These are phyloP conservation scores for Agelastica alni DNA, from an alignment of 2,888 invertebrate species.

Conservation along the genomic window DNA sequence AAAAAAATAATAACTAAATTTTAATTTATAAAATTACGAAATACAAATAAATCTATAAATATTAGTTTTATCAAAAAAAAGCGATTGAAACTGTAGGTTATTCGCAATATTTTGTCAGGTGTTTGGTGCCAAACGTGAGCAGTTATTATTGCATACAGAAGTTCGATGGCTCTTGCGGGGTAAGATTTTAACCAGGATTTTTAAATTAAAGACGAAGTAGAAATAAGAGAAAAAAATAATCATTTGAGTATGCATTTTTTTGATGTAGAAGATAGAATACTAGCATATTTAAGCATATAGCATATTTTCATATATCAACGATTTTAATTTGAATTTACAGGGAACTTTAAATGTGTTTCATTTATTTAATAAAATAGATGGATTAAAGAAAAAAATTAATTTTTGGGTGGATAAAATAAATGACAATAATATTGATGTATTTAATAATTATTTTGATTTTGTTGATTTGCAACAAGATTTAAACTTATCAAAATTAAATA, in stretches of 20 bases:
- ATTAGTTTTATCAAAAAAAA: no score
- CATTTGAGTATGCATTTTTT: neutral
- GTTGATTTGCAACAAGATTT: neutral
- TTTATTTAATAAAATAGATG: constrained; percentile 7
- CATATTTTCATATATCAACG: constrained; percentile 3
- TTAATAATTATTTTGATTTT: constrained; percentile 6
- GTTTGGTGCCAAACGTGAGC: neutral
- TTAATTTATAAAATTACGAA: no score
- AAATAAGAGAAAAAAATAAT: neutral
- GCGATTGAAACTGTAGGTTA: no score
- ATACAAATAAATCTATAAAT: no score
- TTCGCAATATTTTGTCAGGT: constrained; percentile 2
- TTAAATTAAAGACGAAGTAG: neutral
- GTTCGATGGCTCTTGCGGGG: constrained; percentile 15
- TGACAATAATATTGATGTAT: constrained; percentile 1
- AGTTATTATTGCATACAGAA: constrained; percentile 10
- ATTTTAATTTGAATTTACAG: neutral
- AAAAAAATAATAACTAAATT: no score
- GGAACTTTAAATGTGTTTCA: constrained; percentile 4
- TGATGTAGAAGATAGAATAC: neutral
- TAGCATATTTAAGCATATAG: neutral
- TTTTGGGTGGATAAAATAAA: constrained; percentile 4
- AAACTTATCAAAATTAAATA: neutral
- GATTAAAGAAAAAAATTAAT: constrained; percentile 7
- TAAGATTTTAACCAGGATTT: constrained; percentile 6